These are phyloP conservation scores for Eupleurogrammus muticus DNA, from an alignment of 2,797 vertebrate species.

Conservation along the genomic window DNA sequence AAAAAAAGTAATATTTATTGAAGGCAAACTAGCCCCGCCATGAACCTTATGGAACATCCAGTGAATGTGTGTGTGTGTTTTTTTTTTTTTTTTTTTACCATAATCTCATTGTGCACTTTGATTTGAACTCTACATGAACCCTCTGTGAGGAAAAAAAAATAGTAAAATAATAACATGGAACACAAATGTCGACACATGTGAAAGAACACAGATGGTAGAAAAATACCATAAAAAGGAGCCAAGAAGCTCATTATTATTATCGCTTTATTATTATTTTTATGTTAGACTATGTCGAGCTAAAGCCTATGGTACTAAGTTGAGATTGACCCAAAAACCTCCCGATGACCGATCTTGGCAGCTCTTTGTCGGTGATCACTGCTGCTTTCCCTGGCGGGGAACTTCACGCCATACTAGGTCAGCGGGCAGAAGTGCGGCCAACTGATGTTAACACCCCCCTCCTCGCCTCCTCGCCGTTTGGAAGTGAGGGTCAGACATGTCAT, in stretches of 20 bases:
- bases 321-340: slow-evolving; percentile 73
- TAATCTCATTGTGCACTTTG: slow-evolving; percentile 38
- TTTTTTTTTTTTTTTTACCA: slow-evolving; percentile 10
- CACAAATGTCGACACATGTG: slow-evolving; percentile 17
- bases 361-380: background rate
- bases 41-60: slow-evolving; percentile 27
- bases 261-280: slow-evolving; percentile 1
- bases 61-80: background rate
- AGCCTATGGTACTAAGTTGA: slow-evolving; percentile 52
- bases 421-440: slow-evolving; percentile 27
- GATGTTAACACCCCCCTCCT: slow-evolving; percentile 42
- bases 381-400: slow-evolving; percentile 18
- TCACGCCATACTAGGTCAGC: slow-evolving; percentile 14
- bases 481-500: slow-evolving; percentile 5
- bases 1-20: slow-evolving; percentile 41
- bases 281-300: slow-evolving; percentile 41
- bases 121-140: slow-evolving; percentile 68
- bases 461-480: background rate
- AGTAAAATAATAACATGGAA: slow-evolving; percentile 32
- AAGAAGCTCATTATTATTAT: slow-evolving; percentile 18
- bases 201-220: slow-evolving; percentile 29
- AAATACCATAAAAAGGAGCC: background rate
- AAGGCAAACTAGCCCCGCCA: slow-evolving; percentile 26
- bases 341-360: slow-evolving; percentile 37
- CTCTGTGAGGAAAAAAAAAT: slow-evolving; percentile 4